Conservation (phyloP, 2,888 invertebrate genomes). For the Phrixothrix hirtus region DNA sequence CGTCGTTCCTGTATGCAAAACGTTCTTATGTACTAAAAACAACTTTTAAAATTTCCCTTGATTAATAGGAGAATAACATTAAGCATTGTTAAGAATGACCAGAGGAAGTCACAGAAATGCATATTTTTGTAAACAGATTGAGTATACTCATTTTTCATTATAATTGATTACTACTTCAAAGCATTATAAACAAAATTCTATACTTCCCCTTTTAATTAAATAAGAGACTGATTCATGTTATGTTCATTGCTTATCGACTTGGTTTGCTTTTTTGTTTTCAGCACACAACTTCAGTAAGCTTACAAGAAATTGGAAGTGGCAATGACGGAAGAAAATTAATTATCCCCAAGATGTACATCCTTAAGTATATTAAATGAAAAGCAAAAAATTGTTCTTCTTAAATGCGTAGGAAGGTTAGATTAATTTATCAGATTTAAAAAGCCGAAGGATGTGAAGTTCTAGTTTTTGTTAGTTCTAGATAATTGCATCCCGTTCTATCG, state of each 20-base stretch:
- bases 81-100: no score
- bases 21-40: no score
- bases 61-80: no score
- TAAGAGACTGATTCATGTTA: background rate
- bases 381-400: constrained; percentile 20
- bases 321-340: constrained; percentile 25
- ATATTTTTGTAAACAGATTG: no score
- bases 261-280: background rate
- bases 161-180: no score
- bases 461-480: constrained; percentile 3
- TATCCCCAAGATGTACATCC: constrained; percentile 20
- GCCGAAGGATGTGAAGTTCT: constrained; percentile 3
- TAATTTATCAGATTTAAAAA: constrained; percentile 20
- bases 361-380: constrained; percentile 19
- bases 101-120: no score
- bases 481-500: constrained; percentile 4
- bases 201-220: background rate
- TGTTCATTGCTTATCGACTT: constrained; percentile 1
- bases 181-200: no score
- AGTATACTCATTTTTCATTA: no score
- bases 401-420: constrained; percentile 12
- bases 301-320: constrained; percentile 22
- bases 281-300: background rate
- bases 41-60: no score
- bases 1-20: no score